Percentiles rank a stretch among this genome's conserved stretches.
Conservation (phyloP, 2,888 invertebrate genomes). For the Cheilosia variabilis region DNA sequence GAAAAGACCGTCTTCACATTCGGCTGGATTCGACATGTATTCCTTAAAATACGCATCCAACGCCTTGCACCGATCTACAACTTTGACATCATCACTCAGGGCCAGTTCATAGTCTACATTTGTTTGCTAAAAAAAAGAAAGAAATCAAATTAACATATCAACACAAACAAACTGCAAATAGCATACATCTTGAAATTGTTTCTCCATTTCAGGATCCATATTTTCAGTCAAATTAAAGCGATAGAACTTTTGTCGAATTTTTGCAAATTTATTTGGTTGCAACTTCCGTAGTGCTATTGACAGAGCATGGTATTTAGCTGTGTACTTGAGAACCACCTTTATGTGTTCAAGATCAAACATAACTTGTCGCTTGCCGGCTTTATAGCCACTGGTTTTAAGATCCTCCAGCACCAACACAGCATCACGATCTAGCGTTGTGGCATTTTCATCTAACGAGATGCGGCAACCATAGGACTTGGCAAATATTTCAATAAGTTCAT, state of each 20-base stretch:
- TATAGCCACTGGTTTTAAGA: slow-evolving; percentile 84
- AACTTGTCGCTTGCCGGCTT: slow-evolving; percentile 84
- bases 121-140: slow-evolving; percentile 64
- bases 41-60: slow-evolving; percentile 76
- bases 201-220: slow-evolving; percentile 61
- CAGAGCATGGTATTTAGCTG: slow-evolving; percentile 86
- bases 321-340: slow-evolving; percentile 83
- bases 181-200: slow-evolving; percentile 54
- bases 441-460: slow-evolving; percentile 81
- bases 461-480: slow-evolving; percentile 86
- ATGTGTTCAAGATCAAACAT: slow-evolving; percentile 85
- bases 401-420: slow-evolving; percentile 86
- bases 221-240: slow-evolving; percentile 77
- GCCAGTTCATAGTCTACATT: slow-evolving; percentile 76
- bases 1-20: slow-evolving; percentile 83
- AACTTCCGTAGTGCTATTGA: slow-evolving; percentile 85
- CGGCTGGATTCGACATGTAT: slow-evolving; percentile 76
- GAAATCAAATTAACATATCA: background rate
- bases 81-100: slow-evolving; percentile 75
- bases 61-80: slow-evolving; percentile 76
- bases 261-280: slow-evolving; percentile 83
- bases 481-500: slow-evolving; percentile 83
- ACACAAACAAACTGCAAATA: background rate
- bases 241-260: slow-evolving; percentile 82
- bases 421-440: slow-evolving; percentile 84